These are phyloP conservation scores for Esox niger DNA, from an alignment of 2,113 vertebrate genomes.

Conservation along the genomic window DNA sequence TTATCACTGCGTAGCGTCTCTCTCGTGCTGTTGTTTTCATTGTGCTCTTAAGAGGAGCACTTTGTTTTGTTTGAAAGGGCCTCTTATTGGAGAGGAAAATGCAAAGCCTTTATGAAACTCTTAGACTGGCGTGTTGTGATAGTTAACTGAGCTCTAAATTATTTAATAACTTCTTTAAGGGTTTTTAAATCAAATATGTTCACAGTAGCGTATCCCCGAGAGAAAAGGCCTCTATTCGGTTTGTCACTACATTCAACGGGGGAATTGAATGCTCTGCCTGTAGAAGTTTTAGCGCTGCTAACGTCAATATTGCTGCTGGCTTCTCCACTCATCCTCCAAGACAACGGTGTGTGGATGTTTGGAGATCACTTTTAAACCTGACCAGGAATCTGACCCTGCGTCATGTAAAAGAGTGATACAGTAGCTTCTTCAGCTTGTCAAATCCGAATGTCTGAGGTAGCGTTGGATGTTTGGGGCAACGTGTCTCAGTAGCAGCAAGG, in stretches of 20 bases:
- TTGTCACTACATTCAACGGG: slow-evolving; percentile 59
- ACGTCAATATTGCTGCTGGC: slow-evolving; percentile 59
- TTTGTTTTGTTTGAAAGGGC: slow-evolving; percentile 44
- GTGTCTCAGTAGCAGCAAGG: too few relatives aligned
- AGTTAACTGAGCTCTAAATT: slow-evolving; percentile 56
- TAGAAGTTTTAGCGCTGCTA: slow-evolving; percentile 63
- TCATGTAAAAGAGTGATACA: slow-evolving; percentile 62
- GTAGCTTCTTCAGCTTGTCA: slow-evolving; percentile 55
- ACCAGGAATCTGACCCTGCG: slow-evolving; percentile 67
- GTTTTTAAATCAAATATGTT: slow-evolving; percentile 67
- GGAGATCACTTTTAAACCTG: slow-evolving; percentile 67
- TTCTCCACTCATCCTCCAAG: slow-evolving; percentile 60
- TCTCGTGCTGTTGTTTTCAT: slow-evolving; percentile 3
- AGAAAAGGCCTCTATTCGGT: slow-evolving; percentile 44
- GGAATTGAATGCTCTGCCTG: slow-evolving; percentile 63
- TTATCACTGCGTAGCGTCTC: not conserved
- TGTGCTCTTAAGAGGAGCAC: slow-evolving; percentile 28
- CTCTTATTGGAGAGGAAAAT: slow-evolving; percentile 30
- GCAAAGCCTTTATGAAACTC: slow-evolving; percentile 34
- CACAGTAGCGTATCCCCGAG: slow-evolving; percentile 44
- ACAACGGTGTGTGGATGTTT: slow-evolving; percentile 55
- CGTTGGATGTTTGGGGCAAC: too few relatives aligned
- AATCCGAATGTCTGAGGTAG: slow-evolving; percentile 35
- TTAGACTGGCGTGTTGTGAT: slow-evolving; percentile 35
- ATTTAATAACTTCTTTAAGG: slow-evolving; percentile 62